Base-by-base conservation (phyloP, 2,888 invertebrate species). In the Masnerella sp. region DNA sequence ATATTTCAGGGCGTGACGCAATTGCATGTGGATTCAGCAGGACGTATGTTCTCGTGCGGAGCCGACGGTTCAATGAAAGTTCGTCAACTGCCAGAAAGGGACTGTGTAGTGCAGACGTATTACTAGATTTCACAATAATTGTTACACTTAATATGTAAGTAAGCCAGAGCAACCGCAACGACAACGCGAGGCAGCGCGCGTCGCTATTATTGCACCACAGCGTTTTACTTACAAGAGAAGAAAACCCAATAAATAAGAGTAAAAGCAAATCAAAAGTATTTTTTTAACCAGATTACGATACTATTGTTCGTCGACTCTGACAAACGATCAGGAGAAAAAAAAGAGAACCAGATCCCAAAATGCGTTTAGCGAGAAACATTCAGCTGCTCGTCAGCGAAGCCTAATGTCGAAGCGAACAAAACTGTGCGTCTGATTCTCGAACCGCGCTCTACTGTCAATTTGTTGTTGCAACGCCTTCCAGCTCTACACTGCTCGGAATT, bases 1-100 rank as follows among this genome's bases (percentile, higher is more conserved):
- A 77, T 71, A 62, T 68, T 59, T 45, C 20, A 87, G 88, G 97
- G 97, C 25, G 98, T 99, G 36, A 97, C 97, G 43, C 98, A 99
- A 88, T 90, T 99, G 78, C 94, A 95, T 85, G 93, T 99, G 73
- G 98, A 98, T 87, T 92, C 94, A 38, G 93, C 93, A 74, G 94
- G 94, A 18, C 93, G 98, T 45, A 89, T 99, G 80, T 99, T 97
- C 89, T 99, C 99, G 4, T 99, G 99, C 88, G 99, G 99, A 59
- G 97, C 98, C 47, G 99, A 99, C 90, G 98, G 98, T 81, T 98
- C 98, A 49, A 96, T 99, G 94, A 99, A 99, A 90, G 96, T 98
- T 78, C 92, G 98, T 77, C 94, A 95, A 86, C 89, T 98, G 81
- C 96, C 97, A 12, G 96, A 97, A 85, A 91, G 94, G 77, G 92